phyloP scores from a whole-genome alignment of 2,113 vertebrate genomes.

The Zapus hudsonius region DNA sequence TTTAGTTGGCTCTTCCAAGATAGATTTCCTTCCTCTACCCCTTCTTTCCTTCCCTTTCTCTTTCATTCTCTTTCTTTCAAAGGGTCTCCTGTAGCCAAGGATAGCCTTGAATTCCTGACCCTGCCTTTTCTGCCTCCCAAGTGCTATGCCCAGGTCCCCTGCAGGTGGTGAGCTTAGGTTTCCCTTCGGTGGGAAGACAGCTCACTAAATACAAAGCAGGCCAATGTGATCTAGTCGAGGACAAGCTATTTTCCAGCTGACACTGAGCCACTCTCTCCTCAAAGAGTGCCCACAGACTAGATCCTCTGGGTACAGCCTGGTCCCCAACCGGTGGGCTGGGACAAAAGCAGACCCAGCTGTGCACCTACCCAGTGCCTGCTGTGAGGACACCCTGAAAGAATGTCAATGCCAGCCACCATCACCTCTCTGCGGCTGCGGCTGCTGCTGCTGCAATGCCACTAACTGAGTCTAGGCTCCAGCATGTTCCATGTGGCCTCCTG shows the following conservation, averaged over 20 bases:
- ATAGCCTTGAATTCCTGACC: no score
- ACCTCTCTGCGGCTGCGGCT: no score
- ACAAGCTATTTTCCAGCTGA: background rate
- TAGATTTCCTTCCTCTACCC: background rate
- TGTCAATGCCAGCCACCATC: background rate
- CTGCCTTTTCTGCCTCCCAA: no score
- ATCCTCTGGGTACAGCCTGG: background rate
- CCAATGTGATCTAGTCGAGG: background rate
- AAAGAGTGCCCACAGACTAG: background rate
- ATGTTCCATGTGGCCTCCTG: background rate
- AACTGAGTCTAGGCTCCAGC: no score
- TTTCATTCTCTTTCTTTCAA: no score
- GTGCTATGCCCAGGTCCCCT: no score
- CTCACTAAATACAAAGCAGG: background rate
- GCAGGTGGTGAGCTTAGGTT: background rate
- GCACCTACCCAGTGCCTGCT: fast-evolving
- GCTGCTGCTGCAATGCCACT: background rate
- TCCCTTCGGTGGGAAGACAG: fast-evolving
- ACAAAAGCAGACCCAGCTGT: background rate
- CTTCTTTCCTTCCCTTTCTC: no score
- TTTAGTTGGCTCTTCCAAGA: background rate
- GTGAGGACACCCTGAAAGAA: background rate
- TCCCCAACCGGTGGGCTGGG: no score
- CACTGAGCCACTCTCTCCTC: background rate
- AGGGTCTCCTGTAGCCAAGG: no score